Conservation (phyloP, 2,113 vertebrate genomes). For the Zootoca vivipara region DNA sequence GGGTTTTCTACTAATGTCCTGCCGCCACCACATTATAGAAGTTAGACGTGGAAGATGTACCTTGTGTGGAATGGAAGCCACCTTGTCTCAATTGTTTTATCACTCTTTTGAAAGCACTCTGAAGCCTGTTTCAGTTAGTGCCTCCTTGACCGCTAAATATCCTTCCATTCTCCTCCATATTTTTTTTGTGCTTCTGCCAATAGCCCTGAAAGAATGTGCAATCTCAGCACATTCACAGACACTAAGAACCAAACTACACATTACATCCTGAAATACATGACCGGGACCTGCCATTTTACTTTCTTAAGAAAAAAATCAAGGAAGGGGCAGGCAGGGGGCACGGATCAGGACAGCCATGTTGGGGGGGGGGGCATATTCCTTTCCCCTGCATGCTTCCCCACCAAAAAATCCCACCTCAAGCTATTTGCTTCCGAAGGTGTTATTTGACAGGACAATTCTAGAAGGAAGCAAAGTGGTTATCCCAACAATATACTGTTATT, state of each 20-base stretch:
- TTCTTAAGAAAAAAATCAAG: neutral
- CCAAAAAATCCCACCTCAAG: neutral
- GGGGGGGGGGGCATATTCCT: neutral
- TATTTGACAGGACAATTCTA: neutral
- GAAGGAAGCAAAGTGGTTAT: neutral
- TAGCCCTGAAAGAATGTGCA: too few relatives aligned
- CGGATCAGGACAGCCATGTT: neutral
- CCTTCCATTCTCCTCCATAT: too few relatives aligned
- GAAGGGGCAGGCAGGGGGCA: neutral
- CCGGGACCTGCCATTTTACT: neutral
- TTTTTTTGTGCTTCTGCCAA: too few relatives aligned
- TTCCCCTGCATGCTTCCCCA: neutral
- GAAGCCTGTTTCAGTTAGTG: too few relatives aligned
- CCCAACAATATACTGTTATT: neutral
- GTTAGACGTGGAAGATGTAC: neutral
- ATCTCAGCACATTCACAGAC: neutral
- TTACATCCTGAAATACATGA: neutral
- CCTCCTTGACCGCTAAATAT: too few relatives aligned
- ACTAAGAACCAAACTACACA: neutral
- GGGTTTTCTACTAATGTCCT: neutral
- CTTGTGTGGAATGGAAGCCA: neutral
- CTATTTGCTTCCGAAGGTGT: too few relatives aligned
- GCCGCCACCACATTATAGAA: neutral
- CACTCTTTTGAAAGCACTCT: too few relatives aligned
- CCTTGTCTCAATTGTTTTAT: too few relatives aligned